These are phyloP conservation scores for Drosophila navojoa DNA, from an alignment of 1,140 invertebrate species.

Conservation along the genomic window DNA sequence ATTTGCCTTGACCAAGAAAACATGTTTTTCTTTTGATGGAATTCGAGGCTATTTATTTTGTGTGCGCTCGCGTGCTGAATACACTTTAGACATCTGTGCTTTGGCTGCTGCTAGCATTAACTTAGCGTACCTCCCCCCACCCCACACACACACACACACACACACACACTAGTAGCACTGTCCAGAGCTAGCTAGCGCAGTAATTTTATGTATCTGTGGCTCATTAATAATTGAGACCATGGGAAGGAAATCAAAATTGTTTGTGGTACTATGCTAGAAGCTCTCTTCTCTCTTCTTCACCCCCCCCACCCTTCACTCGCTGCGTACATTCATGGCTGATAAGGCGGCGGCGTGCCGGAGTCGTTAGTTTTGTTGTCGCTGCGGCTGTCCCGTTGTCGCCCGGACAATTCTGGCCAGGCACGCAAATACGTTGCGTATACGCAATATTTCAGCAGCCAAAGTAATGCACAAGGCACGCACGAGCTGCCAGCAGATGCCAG, in stretches of 20 bases:
- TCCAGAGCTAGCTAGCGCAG: constrained; percentile 26
- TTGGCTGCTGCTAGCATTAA: background rate
- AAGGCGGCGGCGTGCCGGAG: constrained; percentile 66
- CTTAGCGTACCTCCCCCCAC: background rate
- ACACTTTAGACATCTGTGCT: constrained; percentile 13
- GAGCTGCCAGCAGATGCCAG: background rate
- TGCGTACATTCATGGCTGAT: constrained; percentile 41
- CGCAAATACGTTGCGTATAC: constrained; percentile 68
- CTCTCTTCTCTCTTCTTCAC: too few relatives aligned
- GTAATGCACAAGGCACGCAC: constrained; percentile 65
- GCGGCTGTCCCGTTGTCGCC: constrained; percentile 29
- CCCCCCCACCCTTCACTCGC: too few relatives aligned
- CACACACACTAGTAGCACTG: constrained; percentile 1
- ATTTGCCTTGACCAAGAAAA: background rate
- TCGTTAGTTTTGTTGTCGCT: constrained; percentile 66
- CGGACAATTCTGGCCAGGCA: constrained; percentile 25
- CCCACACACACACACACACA: background rate
- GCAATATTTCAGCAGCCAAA: constrained; percentile 72
- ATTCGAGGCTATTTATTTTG: background rate
- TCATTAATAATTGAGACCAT: constrained; percentile 55
- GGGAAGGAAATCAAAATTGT: constrained; percentile 48
- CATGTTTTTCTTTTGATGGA: background rate
- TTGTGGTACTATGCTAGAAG: constrained; percentile 21
- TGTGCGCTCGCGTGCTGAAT: background rate
- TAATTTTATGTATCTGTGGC: constrained; percentile 54